These are phyloP conservation scores for Cyprinodon diabolis DNA, from an alignment of 2,797 vertebrate genomes.

Conservation along the genomic window DNA sequence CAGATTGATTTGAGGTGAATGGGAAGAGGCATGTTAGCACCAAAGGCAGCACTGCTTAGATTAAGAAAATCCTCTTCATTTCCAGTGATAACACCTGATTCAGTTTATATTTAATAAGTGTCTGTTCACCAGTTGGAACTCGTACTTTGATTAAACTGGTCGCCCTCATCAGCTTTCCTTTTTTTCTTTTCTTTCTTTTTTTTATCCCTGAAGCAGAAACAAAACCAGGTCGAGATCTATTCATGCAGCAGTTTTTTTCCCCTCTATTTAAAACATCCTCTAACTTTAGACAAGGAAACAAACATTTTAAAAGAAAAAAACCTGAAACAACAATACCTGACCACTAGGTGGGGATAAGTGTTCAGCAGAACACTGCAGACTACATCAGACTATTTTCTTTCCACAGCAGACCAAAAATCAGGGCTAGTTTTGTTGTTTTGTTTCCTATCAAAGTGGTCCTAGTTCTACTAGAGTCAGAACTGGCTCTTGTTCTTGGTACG, in stretches of 20 bases:
- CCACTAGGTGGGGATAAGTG: not conserved
- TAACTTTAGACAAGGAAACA: too few species aligned
- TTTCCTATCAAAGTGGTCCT: not conserved
- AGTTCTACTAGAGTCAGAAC: not conserved
- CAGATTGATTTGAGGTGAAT: not conserved
- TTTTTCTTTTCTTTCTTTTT: too few species aligned
- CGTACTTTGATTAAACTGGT: not conserved
- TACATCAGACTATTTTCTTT: not conserved
- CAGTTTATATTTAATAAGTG: not conserved
- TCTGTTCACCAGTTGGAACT: not conserved
- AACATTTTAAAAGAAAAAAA: too few species aligned
- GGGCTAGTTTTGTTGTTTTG: too few species aligned
- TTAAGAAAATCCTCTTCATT: not conserved
- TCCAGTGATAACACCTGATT: not conserved
- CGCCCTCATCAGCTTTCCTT: not conserved
- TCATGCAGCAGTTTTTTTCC: too few species aligned
- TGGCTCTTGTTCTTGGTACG: not conserved
- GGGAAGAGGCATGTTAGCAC: not conserved
- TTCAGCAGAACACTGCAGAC: not conserved
- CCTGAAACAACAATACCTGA: not conserved
- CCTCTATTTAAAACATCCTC: too few species aligned
- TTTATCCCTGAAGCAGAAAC: too few species aligned
- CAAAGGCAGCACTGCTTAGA: conserved; percentile 1
- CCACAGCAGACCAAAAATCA: not conserved
- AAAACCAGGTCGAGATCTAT: too few species aligned